Conservation (phyloP, 2,113 vertebrate species). For the Cichladusa arquata region DNA sequence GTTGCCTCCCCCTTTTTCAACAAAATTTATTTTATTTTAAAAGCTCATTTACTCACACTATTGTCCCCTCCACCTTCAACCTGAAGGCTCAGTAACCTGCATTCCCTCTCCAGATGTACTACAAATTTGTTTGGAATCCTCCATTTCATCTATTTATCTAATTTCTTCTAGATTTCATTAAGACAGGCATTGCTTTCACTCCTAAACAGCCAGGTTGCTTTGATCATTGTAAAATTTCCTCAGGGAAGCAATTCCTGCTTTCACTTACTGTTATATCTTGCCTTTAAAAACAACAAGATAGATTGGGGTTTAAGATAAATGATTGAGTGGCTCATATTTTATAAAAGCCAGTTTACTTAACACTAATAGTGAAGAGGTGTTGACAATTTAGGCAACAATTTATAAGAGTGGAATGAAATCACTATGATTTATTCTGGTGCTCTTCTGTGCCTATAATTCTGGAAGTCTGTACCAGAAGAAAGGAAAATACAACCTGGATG, state of each 20-base stretch:
- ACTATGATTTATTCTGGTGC: background rate
- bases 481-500: background rate
- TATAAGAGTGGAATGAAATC: background rate
- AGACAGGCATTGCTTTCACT: background rate
- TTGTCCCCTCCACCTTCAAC: background rate
- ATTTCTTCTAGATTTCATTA: background rate
- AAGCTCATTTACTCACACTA: background rate
- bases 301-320: background rate
- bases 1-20: background rate
- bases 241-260: background rate
- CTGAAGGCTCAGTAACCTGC: background rate
- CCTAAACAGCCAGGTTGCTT: background rate
- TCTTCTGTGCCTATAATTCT: background rate
- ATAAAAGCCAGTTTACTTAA: constrained; percentile 10
- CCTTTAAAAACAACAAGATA: background rate
- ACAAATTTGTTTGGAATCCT: background rate
- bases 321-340: background rate
- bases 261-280: background rate
- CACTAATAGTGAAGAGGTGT: background rate
- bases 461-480: background rate
- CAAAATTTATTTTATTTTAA: background rate
- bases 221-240: background rate
- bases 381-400: constrained; percentile 6
- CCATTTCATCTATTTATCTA: background rate
- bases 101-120: background rate